A percentile compares a stretch with the other conserved stretches of the same genome.
Conservation (phyloP, 2,113 vertebrate genomes). For the Arizona elegans region DNA sequence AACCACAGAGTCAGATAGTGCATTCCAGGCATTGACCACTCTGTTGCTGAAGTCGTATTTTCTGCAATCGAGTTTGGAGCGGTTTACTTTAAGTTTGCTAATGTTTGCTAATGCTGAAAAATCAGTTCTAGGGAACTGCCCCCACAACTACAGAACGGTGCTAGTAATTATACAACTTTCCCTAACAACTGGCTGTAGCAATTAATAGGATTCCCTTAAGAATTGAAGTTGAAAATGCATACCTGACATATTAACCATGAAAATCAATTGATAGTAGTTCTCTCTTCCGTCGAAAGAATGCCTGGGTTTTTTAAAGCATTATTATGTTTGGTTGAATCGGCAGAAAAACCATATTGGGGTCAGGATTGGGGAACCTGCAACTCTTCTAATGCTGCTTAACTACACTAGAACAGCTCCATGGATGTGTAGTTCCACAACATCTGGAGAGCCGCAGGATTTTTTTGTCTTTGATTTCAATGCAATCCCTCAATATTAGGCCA, state of each 20-base stretch:
- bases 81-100: too few species aligned
- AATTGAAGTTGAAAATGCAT: neutral
- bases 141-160: neutral
- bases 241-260: neutral
- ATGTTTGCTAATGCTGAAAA: neutral
- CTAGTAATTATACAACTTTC: neutral
- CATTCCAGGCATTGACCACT: too few species aligned
- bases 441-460: neutral
- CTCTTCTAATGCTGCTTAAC: neutral
- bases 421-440: neutral
- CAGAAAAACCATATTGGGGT: neutral
- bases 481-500: neutral
- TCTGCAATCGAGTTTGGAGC: too few species aligned
- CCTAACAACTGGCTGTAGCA: neutral
- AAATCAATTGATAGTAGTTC: neutral
- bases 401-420: neutral
- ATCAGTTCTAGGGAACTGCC: neutral
- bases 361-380: neutral
- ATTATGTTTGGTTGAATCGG: neutral
- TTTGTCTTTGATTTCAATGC: neutral
- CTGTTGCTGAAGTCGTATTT: too few species aligned
- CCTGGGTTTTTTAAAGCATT: neutral
- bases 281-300: neutral
- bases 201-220: neutral
- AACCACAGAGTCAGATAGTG: too few species aligned